A percentile compares a stretch with the other conserved stretches of the same genome.
Conservation (phyloP, 2,797 vertebrate genomes). For the Valencia hispanica region DNA sequence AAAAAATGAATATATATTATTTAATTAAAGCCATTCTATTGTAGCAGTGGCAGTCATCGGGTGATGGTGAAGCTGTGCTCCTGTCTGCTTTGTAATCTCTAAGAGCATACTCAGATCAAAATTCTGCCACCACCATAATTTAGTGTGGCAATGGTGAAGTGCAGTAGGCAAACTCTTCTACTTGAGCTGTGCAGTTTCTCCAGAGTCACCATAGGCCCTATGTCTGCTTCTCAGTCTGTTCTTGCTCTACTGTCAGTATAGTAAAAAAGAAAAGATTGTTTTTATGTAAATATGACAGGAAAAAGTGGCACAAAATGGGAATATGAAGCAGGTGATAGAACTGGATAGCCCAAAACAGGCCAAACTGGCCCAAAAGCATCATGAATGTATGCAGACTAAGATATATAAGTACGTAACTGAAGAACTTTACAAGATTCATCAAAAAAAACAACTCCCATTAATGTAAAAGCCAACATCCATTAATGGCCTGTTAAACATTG, state of each 20-base stretch:
- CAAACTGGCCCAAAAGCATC: neutral
- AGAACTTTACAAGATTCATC: neutral
- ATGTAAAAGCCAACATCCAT: conserved; percentile 46
- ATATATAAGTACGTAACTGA: neutral
- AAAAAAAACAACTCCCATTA: neutral
- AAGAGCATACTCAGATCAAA: no score
- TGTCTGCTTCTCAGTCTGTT: no score
- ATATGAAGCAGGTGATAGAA: neutral
- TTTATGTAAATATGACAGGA: neutral
- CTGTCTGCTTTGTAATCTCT: no score
- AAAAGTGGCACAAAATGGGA: neutral
- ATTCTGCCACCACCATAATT: no score
- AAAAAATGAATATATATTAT: neutral
- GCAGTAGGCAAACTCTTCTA: no score
- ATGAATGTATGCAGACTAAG: neutral
- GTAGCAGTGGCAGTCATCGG: no score
- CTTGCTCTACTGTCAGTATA: no score
- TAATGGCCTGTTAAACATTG: conserved; percentile 50
- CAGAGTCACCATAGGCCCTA: no score
- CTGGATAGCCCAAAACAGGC: neutral
- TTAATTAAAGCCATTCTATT: neutral
- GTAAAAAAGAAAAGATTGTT: neutral
- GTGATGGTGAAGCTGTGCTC: no score
- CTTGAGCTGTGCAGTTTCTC: no score
- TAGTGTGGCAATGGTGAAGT: no score